Evolutionary conservation across 2,888 invertebrate genomes (phyloP).

Genomic region (Parasteatoda lunata): DNA sequence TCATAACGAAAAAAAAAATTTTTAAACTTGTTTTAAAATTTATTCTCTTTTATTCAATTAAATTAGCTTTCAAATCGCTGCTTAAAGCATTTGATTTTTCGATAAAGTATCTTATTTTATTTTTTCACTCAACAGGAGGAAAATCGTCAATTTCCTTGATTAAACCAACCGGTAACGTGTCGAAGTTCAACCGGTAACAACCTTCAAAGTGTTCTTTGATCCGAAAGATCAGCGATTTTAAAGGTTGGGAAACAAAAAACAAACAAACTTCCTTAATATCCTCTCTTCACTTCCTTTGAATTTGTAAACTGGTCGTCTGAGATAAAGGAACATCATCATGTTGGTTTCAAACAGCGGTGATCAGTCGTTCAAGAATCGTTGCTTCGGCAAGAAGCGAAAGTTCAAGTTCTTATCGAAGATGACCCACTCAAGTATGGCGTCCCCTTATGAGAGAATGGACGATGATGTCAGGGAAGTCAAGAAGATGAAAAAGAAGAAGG

Average conservation of each 20-base stretch:
- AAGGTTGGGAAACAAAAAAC: not conserved
- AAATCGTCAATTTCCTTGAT: too few relatives aligned
- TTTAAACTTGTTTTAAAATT: too few relatives aligned
- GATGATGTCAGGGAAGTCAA: constrained; percentile 24
- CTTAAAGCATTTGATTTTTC: too few relatives aligned
- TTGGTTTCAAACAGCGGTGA: not conserved
- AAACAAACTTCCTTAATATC: not conserved
- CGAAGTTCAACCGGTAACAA: constrained; percentile 15
- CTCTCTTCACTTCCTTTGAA: not conserved
- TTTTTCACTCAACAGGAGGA: too few relatives aligned
- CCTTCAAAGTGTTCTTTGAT: constrained; percentile 37
- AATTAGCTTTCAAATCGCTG: too few relatives aligned
- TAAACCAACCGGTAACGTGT: not conserved
- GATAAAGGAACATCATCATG: constrained; percentile 7
- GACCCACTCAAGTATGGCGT: constrained; percentile 19
- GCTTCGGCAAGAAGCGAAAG: constrained; percentile 19
- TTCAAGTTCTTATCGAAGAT: constrained; percentile 43
- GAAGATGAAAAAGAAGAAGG: constrained; percentile 20
- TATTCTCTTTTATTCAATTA: too few relatives aligned
- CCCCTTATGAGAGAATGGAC: constrained; percentile 53
- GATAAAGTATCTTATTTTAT: too few relatives aligned
- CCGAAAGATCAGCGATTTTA: not conserved
- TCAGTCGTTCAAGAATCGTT: constrained; percentile 13
- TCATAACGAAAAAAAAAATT: too few relatives aligned
- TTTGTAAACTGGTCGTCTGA: constrained; percentile 3